phyloP scores from a whole-genome alignment of 2,797 vertebrate species.

The Sebastes baramenuke region DNA sequence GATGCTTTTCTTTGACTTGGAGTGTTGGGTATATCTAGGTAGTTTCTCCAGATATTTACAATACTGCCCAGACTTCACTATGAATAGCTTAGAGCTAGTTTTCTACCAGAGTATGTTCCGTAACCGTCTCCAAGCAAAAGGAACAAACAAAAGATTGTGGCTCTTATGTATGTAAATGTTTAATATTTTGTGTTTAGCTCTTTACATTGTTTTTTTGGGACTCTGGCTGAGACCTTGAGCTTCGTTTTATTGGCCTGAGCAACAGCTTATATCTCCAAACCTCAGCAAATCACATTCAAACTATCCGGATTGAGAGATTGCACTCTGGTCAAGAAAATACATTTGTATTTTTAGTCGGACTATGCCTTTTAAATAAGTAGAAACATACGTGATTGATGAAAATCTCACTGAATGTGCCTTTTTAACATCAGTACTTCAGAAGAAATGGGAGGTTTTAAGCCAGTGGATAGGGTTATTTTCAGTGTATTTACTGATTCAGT shows the following conservation, averaged over 20 bases:
- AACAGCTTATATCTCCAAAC: not conserved
- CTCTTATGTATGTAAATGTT: not conserved
- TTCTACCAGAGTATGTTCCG: not conserved
- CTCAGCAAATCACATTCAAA: not conserved
- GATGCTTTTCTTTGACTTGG: not conserved
- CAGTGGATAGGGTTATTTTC: not conserved
- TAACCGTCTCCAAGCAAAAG: not conserved
- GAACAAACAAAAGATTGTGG: not conserved
- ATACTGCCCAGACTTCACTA: not conserved
- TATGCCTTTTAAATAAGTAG: constrained; percentile 8
- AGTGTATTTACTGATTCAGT: not conserved
- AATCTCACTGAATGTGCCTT: constrained; percentile 46
- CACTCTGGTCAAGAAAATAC: not conserved
- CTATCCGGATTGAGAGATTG: not conserved
- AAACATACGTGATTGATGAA: not conserved
- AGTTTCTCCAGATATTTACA: not conserved
- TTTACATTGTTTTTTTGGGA: not conserved
- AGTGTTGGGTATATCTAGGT: not conserved
- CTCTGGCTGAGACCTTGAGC: not conserved
- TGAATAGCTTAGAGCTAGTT: not conserved
- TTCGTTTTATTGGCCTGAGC: not conserved
- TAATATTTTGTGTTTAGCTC: not conserved
- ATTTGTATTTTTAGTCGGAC: not conserved
- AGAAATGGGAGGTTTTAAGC: constrained; percentile 1
- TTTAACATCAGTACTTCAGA: not conserved